Percentiles rank a stretch among this genome's conserved stretches.
phyloP scores from a whole-genome alignment of 2,888 invertebrate species.

The Diaprepes abbreviatus region DNA sequence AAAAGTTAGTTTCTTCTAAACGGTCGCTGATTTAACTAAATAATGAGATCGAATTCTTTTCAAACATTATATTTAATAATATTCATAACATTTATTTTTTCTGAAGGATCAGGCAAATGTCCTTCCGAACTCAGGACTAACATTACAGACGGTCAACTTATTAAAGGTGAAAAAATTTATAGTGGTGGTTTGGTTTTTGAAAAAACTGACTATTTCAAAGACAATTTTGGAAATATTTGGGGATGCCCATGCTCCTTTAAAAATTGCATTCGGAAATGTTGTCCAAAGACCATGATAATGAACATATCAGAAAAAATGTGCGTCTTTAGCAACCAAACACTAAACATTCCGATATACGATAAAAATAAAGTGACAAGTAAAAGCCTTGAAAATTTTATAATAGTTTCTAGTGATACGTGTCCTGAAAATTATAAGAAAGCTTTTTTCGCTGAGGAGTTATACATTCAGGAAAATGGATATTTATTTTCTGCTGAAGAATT shows the following conservation, averaged over 20 bases:
- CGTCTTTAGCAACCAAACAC: background rate
- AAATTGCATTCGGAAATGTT: constrained; percentile 18
- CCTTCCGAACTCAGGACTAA: background rate
- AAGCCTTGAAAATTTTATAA: no score
- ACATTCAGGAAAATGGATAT: background rate
- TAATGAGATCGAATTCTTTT: background rate
- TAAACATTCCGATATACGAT: no score
- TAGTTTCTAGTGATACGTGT: no score
- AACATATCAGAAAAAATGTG: background rate
- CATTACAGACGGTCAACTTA: background rate
- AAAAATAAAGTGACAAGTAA: no score
- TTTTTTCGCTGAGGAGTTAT: no score
- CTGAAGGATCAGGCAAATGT: background rate
- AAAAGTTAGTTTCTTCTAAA: background rate
- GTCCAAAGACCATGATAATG: background rate
- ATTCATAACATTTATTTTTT: background rate
- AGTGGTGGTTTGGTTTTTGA: background rate
- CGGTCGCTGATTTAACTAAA: background rate
- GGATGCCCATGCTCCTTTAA: constrained; percentile 1
- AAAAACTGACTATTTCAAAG: background rate
- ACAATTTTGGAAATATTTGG: background rate
- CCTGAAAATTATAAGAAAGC: no score
- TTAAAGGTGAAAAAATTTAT: background rate
- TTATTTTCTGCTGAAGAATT: background rate
- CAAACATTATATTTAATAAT: background rate